These are phyloP conservation scores for Lepus europaeus DNA, from an alignment of 2,113 vertebrate species.

Conservation along the genomic window DNA sequence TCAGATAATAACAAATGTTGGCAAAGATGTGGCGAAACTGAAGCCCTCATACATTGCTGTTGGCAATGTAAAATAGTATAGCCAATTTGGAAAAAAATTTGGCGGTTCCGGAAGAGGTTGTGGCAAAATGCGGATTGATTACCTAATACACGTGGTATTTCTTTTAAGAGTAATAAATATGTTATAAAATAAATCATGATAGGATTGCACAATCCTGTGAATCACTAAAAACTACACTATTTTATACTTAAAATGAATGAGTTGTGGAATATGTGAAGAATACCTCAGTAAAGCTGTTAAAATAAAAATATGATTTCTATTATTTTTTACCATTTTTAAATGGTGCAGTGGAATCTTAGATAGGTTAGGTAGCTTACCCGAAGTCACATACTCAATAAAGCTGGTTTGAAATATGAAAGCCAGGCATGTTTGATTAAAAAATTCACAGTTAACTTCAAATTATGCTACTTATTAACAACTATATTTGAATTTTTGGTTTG, in stretches of 20 bases:
- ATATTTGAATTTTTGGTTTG: neutral
- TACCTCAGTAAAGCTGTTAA: neutral
- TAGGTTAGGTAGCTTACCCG: neutral
- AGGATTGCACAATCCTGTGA: neutral
- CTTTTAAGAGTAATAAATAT: neutral
- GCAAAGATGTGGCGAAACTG: neutral
- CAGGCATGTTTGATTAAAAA: neutral
- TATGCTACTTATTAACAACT: neutral
- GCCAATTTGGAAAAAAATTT: neutral
- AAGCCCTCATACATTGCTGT: neutral
- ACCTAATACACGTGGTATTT: neutral
- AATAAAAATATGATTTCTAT: neutral
- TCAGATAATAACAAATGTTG: neutral
- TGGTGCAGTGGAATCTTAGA: neutral
- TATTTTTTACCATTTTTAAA: neutral
- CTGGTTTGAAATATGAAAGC: neutral
- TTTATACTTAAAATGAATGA: constrained; percentile 6
- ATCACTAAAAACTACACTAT: neutral
- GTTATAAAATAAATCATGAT: neutral
- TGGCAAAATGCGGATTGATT: neutral
- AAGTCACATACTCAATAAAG: neutral
- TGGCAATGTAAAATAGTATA: neutral
- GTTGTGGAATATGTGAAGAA: neutral
- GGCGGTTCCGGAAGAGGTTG: neutral
- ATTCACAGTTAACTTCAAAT: neutral